Evolutionary conservation across 2,797 vertebrate genomes (phyloP), one percentile per base, ranked within the genome.

Genomic region (Crypturellus tataupa): DNA sequence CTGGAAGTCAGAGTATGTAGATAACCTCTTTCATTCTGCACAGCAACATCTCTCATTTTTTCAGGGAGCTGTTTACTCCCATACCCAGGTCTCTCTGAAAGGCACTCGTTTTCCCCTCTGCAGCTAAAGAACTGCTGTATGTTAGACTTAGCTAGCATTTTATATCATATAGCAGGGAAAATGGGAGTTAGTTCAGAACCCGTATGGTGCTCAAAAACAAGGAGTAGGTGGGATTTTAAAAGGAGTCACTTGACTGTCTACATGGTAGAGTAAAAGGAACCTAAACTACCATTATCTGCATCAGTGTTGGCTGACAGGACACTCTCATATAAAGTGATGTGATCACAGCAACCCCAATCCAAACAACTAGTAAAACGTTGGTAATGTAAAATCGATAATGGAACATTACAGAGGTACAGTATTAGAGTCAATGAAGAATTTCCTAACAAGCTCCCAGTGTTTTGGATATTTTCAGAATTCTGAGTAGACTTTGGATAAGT

Each of bases 141-240:
- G 15, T 23, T 81, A n/a, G 20, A 4, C 29, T 75, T 78, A 23
- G 10, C 18, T 39, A 20, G 12, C 12, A 6, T 47, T 81, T 75
- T 25, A 31, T 79, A 8, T 18, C 12, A 8, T 58, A 19, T 8
- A 42, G 6, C 7, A 35, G 58, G 4, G 23, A 85, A 68, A 25
- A 27, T 12, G 1, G 10, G 12, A 87, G 72, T 39, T n/a, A 10
- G 25, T 18, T 31, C 2, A 68, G 44, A 59, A 76, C 49, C 9
- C 12, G 7, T 4, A 23, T 51, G 23, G 46, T 5, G 16, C 9
- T 25, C 35, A 25, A 6, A 31, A 1, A 4, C 6, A 6, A 2
- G 4, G 10, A 40, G 29, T 25, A 33, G 76, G 10, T 0, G 2
- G 2, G 2, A 40, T 62, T 40, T 56, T 47, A 59, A 78, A 60